Base-by-base conservation (phyloP, 2,113 vertebrate genomes). In the Mormyrus lacerda region DNA sequence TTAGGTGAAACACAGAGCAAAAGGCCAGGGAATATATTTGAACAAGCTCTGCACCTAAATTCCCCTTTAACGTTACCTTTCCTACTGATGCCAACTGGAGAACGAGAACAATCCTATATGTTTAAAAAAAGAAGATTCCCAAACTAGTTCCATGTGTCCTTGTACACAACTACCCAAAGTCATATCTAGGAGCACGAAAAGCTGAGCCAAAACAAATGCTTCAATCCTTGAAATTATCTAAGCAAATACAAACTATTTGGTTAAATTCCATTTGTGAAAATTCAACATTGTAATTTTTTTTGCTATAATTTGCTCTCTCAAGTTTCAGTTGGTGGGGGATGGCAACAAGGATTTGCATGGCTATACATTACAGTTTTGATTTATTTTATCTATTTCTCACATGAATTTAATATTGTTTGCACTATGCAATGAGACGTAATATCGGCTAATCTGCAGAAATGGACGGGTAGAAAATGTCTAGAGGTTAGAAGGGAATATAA, bases 1-100 rank as follows among this genome's bases (percentile, higher is more conserved):
- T 42, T 87, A 88, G 55, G 87, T 87, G 17, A 87, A 87, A 5
- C 42, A 31, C 19, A 21, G 53, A n/a, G 87, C 53, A 88, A 65
- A 48, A 27, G 42, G 65, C n/a, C 85, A 24, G 65, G 45, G 6
- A 76, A 73, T 88, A 88, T 47, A 21, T 27, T 76, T 35, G 45
- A 47, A 35, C 65, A 48, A 10, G 3, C 10, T 42, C 69, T 73
- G 45, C 27, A 50, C 24, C 3, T 73, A 27, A 48, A 24, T 27
- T 15, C 24, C 83, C 83, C 42, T 24, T 31, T 35, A 50, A 47
- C 47, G 13, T 85, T 47, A 79, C 35, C 31, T 73, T 35, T 35
- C 4, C 35, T 8, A 42, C 35, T 79, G 73, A 79, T 42, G 35
- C 0, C 17, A 0, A 79, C 4, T 50, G 83, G 45, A 27, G 1